These are phyloP conservation scores for Xestia xanthographa DNA, from an alignment of 2,888 invertebrate genomes.

Conservation along the genomic window DNA sequence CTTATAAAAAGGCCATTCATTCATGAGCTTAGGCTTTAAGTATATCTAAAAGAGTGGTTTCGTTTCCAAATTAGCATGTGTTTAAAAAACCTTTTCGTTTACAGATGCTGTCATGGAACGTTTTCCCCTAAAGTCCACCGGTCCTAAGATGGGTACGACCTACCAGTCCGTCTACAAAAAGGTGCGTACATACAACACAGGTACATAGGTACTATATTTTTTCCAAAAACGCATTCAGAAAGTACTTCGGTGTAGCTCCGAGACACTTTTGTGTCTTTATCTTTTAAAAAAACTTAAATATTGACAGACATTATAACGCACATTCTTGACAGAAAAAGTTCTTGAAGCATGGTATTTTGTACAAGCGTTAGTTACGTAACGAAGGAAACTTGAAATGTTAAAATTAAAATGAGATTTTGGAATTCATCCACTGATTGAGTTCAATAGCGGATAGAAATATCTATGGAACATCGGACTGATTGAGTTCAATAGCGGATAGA, in stretches of 20 bases:
- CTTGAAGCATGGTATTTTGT: not conserved
- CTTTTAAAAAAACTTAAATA: not conserved
- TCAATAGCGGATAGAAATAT: not conserved
- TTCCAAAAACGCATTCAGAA: not conserved
- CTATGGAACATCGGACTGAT: not conserved
- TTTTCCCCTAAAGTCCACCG: conserved; percentile 85
- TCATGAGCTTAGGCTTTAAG: not conserved
- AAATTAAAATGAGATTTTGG: not conserved
- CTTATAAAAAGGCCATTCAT: no score
- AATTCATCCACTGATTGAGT: not conserved
- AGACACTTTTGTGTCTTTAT: not conserved
- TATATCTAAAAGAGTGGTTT: not conserved
- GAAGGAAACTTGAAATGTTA: not conserved
- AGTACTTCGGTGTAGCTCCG: not conserved
- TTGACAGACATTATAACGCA: not conserved
- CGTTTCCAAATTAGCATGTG: no score
- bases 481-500: not conserved
- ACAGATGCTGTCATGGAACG: conserved; percentile 82
- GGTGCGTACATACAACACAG: conserved; percentile 71
- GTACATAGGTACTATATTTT: not conserved
- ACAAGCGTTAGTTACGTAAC: not conserved
- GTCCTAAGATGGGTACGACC: conserved; percentile 82
- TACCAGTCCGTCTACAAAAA: conserved; percentile 88
- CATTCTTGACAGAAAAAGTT: not conserved
- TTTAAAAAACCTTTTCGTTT: conserved; percentile 44